Percentiles rank a stretch among this genome's conserved stretches.
phyloP scores from a whole-genome alignment of 2,888 invertebrate genomes.

The Branchipolynoe longqiensis region DNA sequence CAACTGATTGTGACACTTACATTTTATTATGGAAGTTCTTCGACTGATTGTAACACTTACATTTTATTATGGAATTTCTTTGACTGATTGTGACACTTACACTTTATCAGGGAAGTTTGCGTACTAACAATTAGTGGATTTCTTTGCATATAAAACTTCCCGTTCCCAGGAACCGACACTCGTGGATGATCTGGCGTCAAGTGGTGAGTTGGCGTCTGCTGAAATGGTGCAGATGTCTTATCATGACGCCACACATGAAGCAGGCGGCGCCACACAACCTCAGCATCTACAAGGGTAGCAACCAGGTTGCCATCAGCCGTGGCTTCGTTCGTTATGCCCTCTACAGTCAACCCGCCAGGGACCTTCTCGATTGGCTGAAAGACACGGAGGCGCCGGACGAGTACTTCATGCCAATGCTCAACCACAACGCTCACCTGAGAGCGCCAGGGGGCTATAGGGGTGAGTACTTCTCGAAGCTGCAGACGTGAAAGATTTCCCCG shows the following conservation, averaged over 20 bases:
- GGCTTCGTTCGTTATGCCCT: conserved; percentile 63
- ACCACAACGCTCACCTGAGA: conserved; percentile 65
- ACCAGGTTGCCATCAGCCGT: conserved; percentile 63
- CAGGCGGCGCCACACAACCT: conserved; percentile 60
- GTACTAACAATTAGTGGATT: no score
- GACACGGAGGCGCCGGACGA: conserved; percentile 66
- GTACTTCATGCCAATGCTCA: conserved; percentile 66
- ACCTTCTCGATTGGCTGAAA: conserved; percentile 62
- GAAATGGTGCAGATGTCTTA: conserved; percentile 38
- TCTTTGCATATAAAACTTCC: not conserved
- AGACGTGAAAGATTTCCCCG: no score
- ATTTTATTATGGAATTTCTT: no score
- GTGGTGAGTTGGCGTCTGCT: conserved; percentile 61
- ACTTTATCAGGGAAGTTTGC: not conserved
- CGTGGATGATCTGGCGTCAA: conserved; percentile 59
- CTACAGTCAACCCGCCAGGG: conserved; percentile 53
- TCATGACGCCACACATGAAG: conserved; percentile 59
- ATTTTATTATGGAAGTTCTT: no score
- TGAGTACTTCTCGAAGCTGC: no score
- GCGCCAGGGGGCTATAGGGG: conserved; percentile 66
- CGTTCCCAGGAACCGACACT: not conserved
- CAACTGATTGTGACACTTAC: no score
- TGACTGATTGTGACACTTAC: no score
- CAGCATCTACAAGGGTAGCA: conserved; percentile 65
- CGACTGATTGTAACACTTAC: no score